phyloP scores from a whole-genome alignment of 2,888 invertebrate genomes.

The Acanthosepion esculentum region DNA sequence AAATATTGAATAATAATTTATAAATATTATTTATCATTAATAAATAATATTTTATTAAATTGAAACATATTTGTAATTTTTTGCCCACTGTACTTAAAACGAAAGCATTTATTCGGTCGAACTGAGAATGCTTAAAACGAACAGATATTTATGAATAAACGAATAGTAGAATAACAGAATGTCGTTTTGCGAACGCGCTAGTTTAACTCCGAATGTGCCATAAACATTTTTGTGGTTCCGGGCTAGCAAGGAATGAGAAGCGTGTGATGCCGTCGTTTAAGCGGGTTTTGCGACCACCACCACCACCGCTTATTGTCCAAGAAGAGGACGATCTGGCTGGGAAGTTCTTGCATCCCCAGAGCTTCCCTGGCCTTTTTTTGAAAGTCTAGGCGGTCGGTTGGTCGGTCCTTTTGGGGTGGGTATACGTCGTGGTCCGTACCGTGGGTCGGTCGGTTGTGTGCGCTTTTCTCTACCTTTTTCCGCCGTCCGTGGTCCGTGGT shows the following conservation, averaged over 20 bases:
- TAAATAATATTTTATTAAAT: too few species aligned
- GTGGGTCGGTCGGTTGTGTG: not conserved
- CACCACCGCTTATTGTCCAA: conserved; percentile 39
- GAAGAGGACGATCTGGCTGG: conserved; percentile 38
- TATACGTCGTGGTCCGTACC: not conserved
- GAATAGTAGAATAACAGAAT: conserved; percentile 36
- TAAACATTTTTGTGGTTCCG: conserved; percentile 44
- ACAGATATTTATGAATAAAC: not conserved
- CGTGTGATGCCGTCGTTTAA: conserved; percentile 45
- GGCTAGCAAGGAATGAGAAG: conserved; percentile 39
- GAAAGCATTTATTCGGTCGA: not conserved
- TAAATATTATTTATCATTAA: too few species aligned
- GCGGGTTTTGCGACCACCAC: not conserved
- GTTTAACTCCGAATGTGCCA: conserved; percentile 42
- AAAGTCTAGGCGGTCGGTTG: not conserved
- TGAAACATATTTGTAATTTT: not conserved
- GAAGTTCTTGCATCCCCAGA: conserved; percentile 37
- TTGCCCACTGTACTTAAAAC: not conserved
- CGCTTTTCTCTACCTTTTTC: not conserved
- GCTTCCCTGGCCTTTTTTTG: conserved; percentile 35
- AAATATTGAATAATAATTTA: too few species aligned
- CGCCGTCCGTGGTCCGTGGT: conserved; percentile 37
- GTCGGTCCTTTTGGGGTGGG: not conserved
- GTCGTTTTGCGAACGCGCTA: not conserved
- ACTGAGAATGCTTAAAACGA: not conserved